Evolutionary conservation across 1,140 invertebrate species (phyloP).

Genomic region (Leptopilina boulardi): DNA sequence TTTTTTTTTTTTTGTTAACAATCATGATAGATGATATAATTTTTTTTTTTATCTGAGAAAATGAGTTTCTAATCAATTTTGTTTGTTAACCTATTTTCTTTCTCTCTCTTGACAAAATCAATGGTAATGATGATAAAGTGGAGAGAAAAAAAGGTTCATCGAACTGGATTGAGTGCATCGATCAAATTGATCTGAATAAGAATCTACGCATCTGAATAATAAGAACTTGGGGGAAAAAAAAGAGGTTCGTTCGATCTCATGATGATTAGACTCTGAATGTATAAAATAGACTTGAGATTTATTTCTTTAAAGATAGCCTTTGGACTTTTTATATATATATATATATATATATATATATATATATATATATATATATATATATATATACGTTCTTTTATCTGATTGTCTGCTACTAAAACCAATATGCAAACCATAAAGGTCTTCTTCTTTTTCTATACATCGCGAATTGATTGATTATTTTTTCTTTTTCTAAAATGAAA

Average conservation of each 20-base stretch:
- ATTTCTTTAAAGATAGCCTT: constrained; percentile 19
- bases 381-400: neutral
- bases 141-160: constrained; percentile 10
- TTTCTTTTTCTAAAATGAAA: neutral
- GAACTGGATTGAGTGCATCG: constrained; percentile 14
- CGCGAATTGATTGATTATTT: too few species aligned
- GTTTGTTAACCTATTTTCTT: too few species aligned
- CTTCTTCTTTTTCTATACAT: too few species aligned
- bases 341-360: too few species aligned
- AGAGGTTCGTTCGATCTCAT: constrained; percentile 23
- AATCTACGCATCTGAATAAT: constrained; percentile 16
- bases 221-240: neutral
- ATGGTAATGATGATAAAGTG: neutral
- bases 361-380: too few species aligned
- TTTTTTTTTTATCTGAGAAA: too few species aligned
- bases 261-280: constrained; percentile 27
- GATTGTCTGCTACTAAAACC: constrained; percentile 8
- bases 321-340: too few species aligned
- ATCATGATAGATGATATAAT: too few species aligned
- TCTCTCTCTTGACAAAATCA: neutral
- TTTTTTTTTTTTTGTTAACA: too few species aligned
- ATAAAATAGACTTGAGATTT: constrained; percentile 29
- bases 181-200: constrained; percentile 29
- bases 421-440: neutral
- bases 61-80: too few species aligned